Evolutionary conservation across 1,140 invertebrate genomes (phyloP).

Genomic region (Heliconius hewitsoni): DNA sequence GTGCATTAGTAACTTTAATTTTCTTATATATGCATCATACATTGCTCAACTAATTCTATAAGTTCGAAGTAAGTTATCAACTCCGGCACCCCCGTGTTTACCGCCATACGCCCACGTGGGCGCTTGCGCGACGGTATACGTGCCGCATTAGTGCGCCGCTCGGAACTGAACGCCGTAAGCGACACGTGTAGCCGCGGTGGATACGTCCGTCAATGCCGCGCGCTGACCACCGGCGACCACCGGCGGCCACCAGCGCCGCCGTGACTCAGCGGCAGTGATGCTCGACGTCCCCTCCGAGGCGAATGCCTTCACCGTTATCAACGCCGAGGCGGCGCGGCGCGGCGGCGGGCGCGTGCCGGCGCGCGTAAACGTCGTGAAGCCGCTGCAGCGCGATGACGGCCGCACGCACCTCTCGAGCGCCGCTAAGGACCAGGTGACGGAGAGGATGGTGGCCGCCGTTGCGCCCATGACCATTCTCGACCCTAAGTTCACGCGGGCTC

Average conservation of each 20-base stretch:
- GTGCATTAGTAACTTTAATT: not conserved
- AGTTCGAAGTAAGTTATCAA: slow-evolving; percentile 5
- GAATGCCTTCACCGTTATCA: slow-evolving; percentile 79
- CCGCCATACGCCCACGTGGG: slow-evolving; percentile 41
- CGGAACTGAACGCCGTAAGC: slow-evolving; percentile 41
- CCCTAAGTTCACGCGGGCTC: slow-evolving; percentile 83
- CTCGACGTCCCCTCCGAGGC: slow-evolving; percentile 55
- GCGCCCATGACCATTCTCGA: slow-evolving; percentile 64
- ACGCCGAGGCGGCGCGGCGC: slow-evolving; percentile 57
- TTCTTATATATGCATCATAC: not conserved
- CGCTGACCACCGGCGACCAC: slow-evolving; percentile 40
- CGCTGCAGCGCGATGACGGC: slow-evolving; percentile 55
- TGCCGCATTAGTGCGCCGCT: slow-evolving; percentile 39
- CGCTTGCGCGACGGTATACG: slow-evolving; percentile 51
- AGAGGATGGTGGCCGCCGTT: slow-evolving; percentile 45
- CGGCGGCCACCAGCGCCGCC: slow-evolving; percentile 44
- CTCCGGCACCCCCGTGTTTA: slow-evolving; percentile 36
- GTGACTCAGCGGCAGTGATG: slow-evolving; percentile 30
- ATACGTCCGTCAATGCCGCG: slow-evolving; percentile 36
- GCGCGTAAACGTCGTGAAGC: slow-evolving; percentile 65
- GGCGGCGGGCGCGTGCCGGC: no score
- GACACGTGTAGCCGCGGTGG: slow-evolving; percentile 33
- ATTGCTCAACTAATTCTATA: not conserved
- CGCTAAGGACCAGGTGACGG: slow-evolving; percentile 36
- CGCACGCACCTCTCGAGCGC: slow-evolving; percentile 36